Percentiles rank a stretch among this genome's conserved stretches.
Conservation (phyloP, 2,888 invertebrate genomes). For the Urechis unicinctus region DNA sequence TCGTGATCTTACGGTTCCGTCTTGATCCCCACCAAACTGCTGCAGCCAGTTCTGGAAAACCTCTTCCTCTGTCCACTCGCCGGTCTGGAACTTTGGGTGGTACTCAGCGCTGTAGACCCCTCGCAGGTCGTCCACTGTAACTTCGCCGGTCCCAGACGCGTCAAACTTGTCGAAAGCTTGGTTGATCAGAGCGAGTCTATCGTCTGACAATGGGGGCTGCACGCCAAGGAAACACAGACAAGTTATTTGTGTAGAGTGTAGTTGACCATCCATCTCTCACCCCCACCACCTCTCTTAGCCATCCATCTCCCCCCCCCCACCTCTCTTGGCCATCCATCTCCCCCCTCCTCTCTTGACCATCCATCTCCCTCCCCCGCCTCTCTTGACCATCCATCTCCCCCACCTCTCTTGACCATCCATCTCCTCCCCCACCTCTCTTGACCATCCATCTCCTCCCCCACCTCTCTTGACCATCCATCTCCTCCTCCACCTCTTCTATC, state of each 20-base stretch:
- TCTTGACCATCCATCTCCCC: too few species aligned
- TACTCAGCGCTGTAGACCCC: slow-evolving; percentile 10
- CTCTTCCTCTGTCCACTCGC: slow-evolving; percentile 14
- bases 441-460: too few species aligned
- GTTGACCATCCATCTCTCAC: background rate
- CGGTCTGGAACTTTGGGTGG: slow-evolving; percentile 15
- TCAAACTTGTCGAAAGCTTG: slow-evolving; percentile 15
- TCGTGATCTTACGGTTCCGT: slow-evolving; percentile 4
- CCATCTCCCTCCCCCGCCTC: too few species aligned
- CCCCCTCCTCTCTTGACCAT: too few species aligned
- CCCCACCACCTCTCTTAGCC: background rate
- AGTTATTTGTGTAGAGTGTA: background rate
- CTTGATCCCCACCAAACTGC: slow-evolving; percentile 8
- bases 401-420: too few species aligned
- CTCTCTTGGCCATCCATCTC: too few species aligned
- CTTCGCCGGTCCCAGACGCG: slow-evolving; percentile 2
- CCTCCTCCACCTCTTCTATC: too few species aligned
- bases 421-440: too few species aligned
- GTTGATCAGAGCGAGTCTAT: slow-evolving; percentile 8
- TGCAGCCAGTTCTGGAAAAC: slow-evolving; percentile 14
- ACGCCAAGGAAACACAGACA: too few species aligned
- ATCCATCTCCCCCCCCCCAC: background rate
- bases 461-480: too few species aligned
- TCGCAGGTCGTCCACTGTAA: slow-evolving; percentile 10
- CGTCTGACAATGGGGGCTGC: slow-evolving; percentile 14